These are phyloP conservation scores for Brachypodius melanocephalos DNA, from an alignment of 2,113 vertebrate species.

Conservation along the genomic window DNA sequence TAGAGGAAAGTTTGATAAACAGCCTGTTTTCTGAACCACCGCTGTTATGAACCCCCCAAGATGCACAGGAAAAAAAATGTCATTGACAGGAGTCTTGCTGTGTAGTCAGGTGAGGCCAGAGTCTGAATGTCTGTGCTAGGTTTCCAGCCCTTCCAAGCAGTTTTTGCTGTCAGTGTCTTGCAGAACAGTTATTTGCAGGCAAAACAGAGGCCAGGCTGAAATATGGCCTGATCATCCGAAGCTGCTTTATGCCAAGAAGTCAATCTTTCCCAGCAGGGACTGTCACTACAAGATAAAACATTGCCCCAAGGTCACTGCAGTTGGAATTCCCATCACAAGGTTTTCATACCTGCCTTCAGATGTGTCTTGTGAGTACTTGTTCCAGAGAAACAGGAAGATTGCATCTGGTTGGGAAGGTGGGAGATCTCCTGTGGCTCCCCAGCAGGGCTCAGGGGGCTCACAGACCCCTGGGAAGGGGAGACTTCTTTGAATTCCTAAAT, in stretches of 20 bases:
- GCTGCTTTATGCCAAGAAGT: constrained; percentile 45
- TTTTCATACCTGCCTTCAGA: constrained; percentile 64
- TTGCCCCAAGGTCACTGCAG: constrained; percentile 65
- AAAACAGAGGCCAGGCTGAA: constrained; percentile 29
- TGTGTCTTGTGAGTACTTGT: constrained; percentile 70
- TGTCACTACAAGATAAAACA: constrained; percentile 66
- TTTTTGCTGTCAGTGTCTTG: neutral
- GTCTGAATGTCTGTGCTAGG: neutral
- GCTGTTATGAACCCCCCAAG: neutral
- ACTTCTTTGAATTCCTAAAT: neutral
- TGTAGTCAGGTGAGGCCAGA: neutral
- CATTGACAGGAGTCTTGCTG: neutral
- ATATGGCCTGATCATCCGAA: constrained; percentile 6
- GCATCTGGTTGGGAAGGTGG: neutral
- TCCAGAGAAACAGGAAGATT: constrained; percentile 17
- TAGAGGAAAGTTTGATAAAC: neutral
- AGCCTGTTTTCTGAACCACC: neutral
- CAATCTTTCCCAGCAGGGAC: constrained; percentile 55
- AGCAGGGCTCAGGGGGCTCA: neutral
- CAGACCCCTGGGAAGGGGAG: neutral
- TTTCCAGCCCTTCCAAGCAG: neutral
- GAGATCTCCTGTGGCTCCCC: neutral
- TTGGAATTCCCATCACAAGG: constrained; percentile 65
- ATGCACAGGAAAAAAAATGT: neutral
- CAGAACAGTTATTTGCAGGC: constrained; percentile 10